Evolutionary conservation across 2,113 vertebrate species (phyloP), one percentile per base, ranked within the genome.

Genomic region (Meleagris gallopavo): DNA sequence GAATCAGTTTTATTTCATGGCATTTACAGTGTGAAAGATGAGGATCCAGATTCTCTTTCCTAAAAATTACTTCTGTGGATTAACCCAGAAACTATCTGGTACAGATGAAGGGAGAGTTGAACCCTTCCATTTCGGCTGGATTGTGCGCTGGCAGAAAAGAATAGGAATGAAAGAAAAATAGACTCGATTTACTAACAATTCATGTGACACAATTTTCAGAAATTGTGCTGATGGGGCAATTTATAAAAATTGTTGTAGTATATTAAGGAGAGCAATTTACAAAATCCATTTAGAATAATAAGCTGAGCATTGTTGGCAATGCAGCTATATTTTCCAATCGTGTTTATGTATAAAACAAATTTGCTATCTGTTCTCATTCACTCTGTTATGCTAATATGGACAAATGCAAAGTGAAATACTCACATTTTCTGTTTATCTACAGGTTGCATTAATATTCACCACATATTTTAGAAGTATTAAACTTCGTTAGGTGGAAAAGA

Each of bases 191-290:
- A 83, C 90, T 82, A 95, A 95, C 77, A 96, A 73, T 90, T 64
- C 90, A 45, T 78, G 66, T 73, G 77, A 86, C 78, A 94, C 62
- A 70, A 89, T 95, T 95, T 95, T 85, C 93, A 96, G 95, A 95
- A 95, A 96, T 96, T 93, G 75, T 90, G 67, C 40, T 97, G 96
- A 97, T 95, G 96, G 88, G 88, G 70, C 88, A 96, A 96, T 95
- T 95, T 96, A 95, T 96, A 95, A 96, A 96, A 96, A 96, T 81
- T 94, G 93, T 88, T 55, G 66, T 86, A 75, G 71, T 93, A 70
- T 90, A 83, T 94, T 96, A 94, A 90, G 60, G 71, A 96, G 32
- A 90, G 30, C 46, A 85, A 91, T 94, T 95, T 95, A 90, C 89
- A 86, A 95, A 96, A 97, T 95, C 88, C 72, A 90, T 95, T 96